A percentile compares a stretch with the other conserved stretches of the same genome.
Conservation (phyloP, 2,113 vertebrate genomes). For the Tympanuchus pallidicinctus region DNA sequence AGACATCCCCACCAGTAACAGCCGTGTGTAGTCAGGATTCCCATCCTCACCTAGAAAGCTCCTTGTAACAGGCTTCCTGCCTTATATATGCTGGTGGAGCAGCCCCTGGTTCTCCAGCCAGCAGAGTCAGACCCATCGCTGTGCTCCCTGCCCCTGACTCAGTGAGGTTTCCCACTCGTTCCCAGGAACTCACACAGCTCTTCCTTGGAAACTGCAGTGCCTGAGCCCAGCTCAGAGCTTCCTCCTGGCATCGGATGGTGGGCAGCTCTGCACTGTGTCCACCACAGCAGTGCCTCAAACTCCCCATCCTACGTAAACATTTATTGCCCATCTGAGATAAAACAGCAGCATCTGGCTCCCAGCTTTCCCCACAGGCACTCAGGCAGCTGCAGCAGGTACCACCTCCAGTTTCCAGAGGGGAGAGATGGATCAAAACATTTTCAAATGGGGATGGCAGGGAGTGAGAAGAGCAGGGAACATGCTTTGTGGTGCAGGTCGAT, state of each 20-base stretch:
- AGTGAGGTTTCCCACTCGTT: neutral
- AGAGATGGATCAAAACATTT: neutral
- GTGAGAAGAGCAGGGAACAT: neutral
- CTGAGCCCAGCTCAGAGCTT: neutral
- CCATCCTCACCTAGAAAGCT: neutral
- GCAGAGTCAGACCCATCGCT: accelerated
- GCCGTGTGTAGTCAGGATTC: neutral
- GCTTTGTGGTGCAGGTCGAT: neutral
- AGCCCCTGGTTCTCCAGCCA: neutral
- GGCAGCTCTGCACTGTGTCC: neutral
- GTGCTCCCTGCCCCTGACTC: accelerated
- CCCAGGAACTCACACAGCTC: neutral
- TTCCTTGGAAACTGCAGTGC: neutral
- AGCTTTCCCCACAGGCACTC: neutral
- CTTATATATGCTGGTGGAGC: accelerated
- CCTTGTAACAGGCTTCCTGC: neutral
- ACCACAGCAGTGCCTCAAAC: neutral
- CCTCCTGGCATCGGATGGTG: accelerated
- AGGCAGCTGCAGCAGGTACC: neutral
- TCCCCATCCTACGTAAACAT: neutral
- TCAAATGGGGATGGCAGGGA: neutral
- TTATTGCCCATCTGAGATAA: neutral
- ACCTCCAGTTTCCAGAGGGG: neutral
- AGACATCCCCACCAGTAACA: neutral
- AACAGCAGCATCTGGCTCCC: neutral